These are phyloP conservation scores for Asbolus verrucosus DNA, from an alignment of 1,140 invertebrate species.

Conservation along the genomic window DNA sequence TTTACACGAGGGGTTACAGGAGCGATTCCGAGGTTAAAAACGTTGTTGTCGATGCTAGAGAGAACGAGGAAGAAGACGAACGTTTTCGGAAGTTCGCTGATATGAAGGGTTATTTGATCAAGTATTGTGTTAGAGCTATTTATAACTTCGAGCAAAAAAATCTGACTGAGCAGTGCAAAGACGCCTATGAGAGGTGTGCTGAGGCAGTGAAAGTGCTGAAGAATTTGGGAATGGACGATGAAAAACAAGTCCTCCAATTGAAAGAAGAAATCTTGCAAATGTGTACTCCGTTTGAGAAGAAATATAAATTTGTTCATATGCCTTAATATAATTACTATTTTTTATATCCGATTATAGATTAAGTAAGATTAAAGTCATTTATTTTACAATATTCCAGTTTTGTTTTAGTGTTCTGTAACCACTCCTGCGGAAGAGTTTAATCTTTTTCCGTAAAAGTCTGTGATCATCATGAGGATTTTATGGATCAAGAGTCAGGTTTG, in stretches of 20 bases:
- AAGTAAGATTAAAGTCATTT: no score
- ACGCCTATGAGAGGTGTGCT: constrained; percentile 7
- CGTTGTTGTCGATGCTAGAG: neutral
- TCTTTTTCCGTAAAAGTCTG: no score
- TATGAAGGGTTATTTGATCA: constrained; percentile 9
- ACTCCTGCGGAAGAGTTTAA: no score
- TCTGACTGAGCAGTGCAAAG: neutral
- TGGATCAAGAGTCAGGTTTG: no score
- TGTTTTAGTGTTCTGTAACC: no score
- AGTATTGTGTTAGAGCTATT: constrained; percentile 17
- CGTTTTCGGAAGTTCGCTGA: constrained; percentile 9
- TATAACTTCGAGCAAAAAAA: constrained; percentile 21
- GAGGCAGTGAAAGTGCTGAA: neutral
- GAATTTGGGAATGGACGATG: constrained; percentile 1
- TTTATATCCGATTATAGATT: no score
- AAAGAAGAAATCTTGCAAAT: neutral
- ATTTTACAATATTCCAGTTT: no score
- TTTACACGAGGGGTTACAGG: neutral
- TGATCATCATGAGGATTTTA: no score
- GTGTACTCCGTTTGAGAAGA: constrained; percentile 1
- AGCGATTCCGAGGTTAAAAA: constrained; percentile 16
- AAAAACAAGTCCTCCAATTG: neutral
- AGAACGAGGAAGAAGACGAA: constrained; percentile 7
- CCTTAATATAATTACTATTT: no score
- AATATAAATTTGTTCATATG: constrained; percentile 8